phyloP scores from a whole-genome alignment of 2,888 invertebrate species.

The Bruchidius siliquastri region DNA sequence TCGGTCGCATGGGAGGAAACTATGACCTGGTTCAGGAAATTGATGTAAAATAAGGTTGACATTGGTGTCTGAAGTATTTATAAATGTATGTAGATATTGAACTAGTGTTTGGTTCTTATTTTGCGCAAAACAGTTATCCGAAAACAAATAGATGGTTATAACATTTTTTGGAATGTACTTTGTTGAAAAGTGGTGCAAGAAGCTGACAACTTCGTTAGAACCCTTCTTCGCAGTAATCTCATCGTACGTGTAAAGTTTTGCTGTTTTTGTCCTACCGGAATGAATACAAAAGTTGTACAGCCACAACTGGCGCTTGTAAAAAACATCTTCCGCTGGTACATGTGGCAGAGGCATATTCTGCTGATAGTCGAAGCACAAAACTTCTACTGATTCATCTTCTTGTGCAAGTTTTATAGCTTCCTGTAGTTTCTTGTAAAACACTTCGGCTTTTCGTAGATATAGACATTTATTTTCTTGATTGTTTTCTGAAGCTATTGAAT shows the following conservation, averaged over 20 bases:
- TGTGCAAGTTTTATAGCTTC: conserved; percentile 6
- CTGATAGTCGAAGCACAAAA: conserved; percentile 2
- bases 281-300: conserved; percentile 1
- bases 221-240: conserved; percentile 8
- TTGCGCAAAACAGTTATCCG: conserved; percentile 4
- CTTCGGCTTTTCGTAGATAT: conserved; percentile 3
- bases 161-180: conserved; percentile 8
- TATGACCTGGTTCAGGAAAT: conserved; percentile 1
- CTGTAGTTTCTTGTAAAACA: conserved; percentile 4
- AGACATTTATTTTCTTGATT: conserved; percentile 3
- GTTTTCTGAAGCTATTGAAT: conserved; percentile 4
- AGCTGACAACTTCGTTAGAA: conserved; percentile 8
- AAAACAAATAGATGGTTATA: conserved; percentile 5
- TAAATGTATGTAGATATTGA: not conserved
- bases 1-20: not conserved
- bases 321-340: conserved; percentile 1
- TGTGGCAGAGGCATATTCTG: conserved; percentile 7
- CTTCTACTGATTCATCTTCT: conserved; percentile 5
- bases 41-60: not conserved
- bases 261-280: conserved; percentile 6
- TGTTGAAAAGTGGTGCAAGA: conserved; percentile 9
- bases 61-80: not conserved
- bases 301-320: conserved; percentile 4
- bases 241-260: conserved; percentile 5
- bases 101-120: not conserved